phyloP scores from a whole-genome alignment of 1,140 invertebrate genomes.

The Heliconius hewitsoni region DNA sequence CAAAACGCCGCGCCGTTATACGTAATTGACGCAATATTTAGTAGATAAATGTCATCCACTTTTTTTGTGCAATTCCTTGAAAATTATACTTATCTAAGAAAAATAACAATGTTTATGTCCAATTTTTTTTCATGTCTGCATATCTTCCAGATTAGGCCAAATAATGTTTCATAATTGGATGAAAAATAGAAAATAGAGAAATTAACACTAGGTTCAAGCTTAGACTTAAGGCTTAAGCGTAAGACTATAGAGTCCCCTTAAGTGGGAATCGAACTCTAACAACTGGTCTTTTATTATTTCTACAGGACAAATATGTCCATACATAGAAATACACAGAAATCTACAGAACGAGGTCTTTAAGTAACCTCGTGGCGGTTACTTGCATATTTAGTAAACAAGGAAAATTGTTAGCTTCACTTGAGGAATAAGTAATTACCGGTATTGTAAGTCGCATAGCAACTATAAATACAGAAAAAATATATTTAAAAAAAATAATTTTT shows the following conservation, averaged over 20 bases:
- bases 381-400: constrained; percentile 2
- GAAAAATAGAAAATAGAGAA: too few species aligned
- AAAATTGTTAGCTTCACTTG: neutral
- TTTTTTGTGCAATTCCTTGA: too few species aligned
- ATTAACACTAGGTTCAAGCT: too few species aligned
- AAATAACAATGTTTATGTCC: too few species aligned
- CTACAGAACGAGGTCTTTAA: neutral
- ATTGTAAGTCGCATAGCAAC: neutral
- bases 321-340: neutral
- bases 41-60: too few species aligned
- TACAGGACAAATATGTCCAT: neutral
- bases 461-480: neutral
- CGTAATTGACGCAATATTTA: too few species aligned
- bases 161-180: too few species aligned
- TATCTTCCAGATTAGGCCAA: too few species aligned
- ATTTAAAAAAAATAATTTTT: neutral
- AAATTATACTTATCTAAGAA: too few species aligned
- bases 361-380: neutral
- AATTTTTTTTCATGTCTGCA: too few species aligned
- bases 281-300: neutral
- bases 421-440: constrained; percentile 4
- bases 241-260: neutral
- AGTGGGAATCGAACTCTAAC: neutral
- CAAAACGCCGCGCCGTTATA: too few species aligned
- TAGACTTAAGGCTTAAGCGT: too few species aligned